Base-by-base conservation (phyloP, 2,888 invertebrate genomes). In the Cantharis lateralis region DNA sequence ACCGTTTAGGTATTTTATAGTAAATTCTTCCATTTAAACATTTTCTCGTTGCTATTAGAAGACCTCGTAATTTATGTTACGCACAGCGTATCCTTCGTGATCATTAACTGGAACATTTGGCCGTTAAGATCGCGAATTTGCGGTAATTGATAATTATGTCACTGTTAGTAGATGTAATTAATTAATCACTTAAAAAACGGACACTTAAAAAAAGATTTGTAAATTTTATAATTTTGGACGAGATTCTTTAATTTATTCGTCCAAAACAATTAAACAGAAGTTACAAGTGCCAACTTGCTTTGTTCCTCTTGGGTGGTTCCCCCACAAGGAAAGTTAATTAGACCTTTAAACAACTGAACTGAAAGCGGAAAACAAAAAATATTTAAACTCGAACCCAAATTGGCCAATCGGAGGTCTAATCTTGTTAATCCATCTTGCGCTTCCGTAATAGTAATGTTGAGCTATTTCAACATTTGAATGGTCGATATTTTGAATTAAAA, bases 61-160 rank as follows among this genome's bases (percentile, higher is more conserved):
- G 68, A 69, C 61, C 26, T 68, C 66, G 61, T 73, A 69, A 72
- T 16, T 73, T 73, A 69, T 28, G 26, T 24, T 28, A 68, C 69
- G 69, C 73, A 62, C 26, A 16, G 16, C 69, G 62, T 62, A 26
- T 68, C 68, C 26, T 62, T 15, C 32, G 24, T 18, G 68, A 69
- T 73, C 68, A 73, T 73, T 73, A 73, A 73, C 20, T 62, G 62
- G 73, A 61, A 62, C 73, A 73, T 62, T 73, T 69, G 73, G 62
- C 62, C 68, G 62, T 69, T 73, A 68, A 28, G 62, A 62, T 20
- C 32, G 61, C 24, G 28, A 68, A 48, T 62, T 62, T 71, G 62
- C 63, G 32, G 18, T 66, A 66, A 72, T 48, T 69, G 15, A 62
- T 68, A 69, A 73, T 32, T 69, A 69, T 73, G 73, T 73, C 68